phyloP scores from a whole-genome alignment of 2,888 invertebrate genomes.

The Cerceris rybyensis region DNA sequence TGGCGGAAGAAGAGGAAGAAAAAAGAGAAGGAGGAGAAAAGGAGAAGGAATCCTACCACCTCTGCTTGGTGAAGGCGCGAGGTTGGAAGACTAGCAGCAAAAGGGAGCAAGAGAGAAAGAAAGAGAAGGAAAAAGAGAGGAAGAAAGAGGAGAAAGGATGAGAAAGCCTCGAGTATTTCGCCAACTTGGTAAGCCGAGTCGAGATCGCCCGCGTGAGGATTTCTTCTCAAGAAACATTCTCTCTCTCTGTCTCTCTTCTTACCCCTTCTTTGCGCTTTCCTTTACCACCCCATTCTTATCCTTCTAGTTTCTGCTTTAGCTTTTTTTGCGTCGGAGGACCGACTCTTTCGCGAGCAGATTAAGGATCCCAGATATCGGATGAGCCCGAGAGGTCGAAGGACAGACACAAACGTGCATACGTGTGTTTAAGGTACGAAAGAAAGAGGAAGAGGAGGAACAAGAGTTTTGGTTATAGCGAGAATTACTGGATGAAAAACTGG shows the following conservation, averaged over 20 bases:
- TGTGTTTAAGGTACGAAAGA: slow-evolving; percentile 6
- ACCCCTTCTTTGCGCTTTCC: slow-evolving; percentile 1
- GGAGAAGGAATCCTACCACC: slow-evolving; percentile 3
- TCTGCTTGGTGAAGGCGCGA: slow-evolving; percentile 43
- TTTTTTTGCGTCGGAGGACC: slow-evolving; percentile 29
- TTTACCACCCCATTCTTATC: background rate
- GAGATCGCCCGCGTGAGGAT: slow-evolving; percentile 76
- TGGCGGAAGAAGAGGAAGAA: slow-evolving; percentile 35
- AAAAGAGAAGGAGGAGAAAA: slow-evolving; percentile 13
- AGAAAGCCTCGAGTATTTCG: slow-evolving; percentile 74
- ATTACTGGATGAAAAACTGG: background rate
- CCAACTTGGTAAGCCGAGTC: slow-evolving; percentile 79
- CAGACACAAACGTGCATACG: background rate
- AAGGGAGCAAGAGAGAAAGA: slow-evolving; percentile 49
- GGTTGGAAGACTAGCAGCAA: slow-evolving; percentile 43
- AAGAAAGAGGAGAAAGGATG: slow-evolving; percentile 55
- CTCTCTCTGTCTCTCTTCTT: slow-evolving; percentile 26
- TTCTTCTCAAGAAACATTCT: slow-evolving; percentile 64
- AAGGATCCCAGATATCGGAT: slow-evolving; percentile 59
- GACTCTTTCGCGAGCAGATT: slow-evolving; percentile 63
- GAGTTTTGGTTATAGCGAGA: slow-evolving; percentile 7
- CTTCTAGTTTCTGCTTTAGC: background rate
- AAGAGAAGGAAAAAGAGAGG: slow-evolving; percentile 49
- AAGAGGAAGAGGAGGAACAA: slow-evolving; percentile 5
- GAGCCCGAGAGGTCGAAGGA: slow-evolving; percentile 9